A percentile compares a stretch with the other conserved stretches of the same genome.
Conservation (phyloP, 2,113 vertebrate species). For the Leptobrachium leishanense region DNA sequence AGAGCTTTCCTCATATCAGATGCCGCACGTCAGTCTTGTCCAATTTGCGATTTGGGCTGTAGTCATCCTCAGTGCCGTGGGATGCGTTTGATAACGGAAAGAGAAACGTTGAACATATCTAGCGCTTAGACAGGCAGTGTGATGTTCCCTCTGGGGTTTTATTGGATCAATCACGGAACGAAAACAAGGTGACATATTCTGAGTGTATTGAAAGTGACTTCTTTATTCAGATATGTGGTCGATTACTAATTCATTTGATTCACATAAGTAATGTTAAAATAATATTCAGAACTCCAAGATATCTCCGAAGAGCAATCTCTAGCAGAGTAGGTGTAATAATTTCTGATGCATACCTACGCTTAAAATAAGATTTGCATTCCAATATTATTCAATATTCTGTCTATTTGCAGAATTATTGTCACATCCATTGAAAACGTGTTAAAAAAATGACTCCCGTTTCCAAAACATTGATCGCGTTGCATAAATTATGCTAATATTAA, state of each 20-base stretch:
- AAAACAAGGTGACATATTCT: constrained; percentile 64
- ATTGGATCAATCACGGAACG: constrained; percentile 68
- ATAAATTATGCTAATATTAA: no score
- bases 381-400: no score
- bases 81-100: constrained; percentile 62
- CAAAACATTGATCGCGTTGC: no score
- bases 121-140: constrained; percentile 1
- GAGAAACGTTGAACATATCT: constrained; percentile 40
- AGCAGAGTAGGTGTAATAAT: background rate
- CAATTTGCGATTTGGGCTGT: constrained; percentile 19
- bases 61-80: constrained; percentile 52
- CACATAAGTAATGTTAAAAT: constrained; percentile 68
- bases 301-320: constrained; percentile 18
- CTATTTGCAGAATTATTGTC: no score
- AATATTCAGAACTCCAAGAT: no score
- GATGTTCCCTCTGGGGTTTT: constrained; percentile 59
- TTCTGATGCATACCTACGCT: no score
- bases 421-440: no score
- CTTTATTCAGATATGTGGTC: constrained; percentile 72
- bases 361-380: no score
- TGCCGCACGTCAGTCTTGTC: constrained; percentile 4
- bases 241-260: constrained; percentile 72
- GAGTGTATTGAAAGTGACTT: constrained; percentile 80
- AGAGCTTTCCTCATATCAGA: background rate
- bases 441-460: no score